Evolutionary conservation across 2,888 invertebrate species (phyloP), one percentile per base, ranked within the genome.

Genomic region (Caradrina clavipalpis): DNA sequence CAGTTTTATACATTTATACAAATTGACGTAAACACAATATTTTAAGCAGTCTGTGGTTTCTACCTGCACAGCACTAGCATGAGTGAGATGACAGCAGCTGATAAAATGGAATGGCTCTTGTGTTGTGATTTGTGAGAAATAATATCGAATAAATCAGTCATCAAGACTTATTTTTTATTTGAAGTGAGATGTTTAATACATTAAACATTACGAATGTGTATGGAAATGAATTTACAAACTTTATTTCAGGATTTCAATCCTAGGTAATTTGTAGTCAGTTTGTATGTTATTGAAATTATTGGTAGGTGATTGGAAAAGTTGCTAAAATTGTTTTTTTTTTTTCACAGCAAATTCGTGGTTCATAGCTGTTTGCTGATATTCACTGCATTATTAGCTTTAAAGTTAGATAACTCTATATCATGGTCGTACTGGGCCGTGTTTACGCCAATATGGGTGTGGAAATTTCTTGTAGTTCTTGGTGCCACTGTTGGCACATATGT

Each of bases 391-490:
- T 97, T 99, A 92, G 98, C 99, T 17, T 96, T 99, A 86, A 97
- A 98, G 87, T 96, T 99, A 84, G 99, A 99, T 96, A 97, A 98
- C 78, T 97, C 97, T 73, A 97, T 98, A 90, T 97, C 98, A 89
- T 99, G 99, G 98, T 99, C 98, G 58, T 99, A 98, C 94, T 99
- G 99, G 99, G 97, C 98, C 10, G 98, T 99, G 54, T 99, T 99
- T 93, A 97, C 98, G 22, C 99, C 99, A 61, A 97, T 99, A 89
- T 99, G 99, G 99, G 97, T 99, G 84, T 99, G 99, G 99, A 99
- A 99, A 92, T 97, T 97, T 76, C 96, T 99, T 90, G 99, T 99
- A 19, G 97, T 99, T 51, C 89, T 97, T 65, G 99, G 99, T 71
- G 99, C 99, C 53, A 97, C 98, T 57, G 97, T 99, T 69, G 99